phyloP scores from a whole-genome alignment of 1,140 invertebrate genomes.

The Drosophila parvula region DNA sequence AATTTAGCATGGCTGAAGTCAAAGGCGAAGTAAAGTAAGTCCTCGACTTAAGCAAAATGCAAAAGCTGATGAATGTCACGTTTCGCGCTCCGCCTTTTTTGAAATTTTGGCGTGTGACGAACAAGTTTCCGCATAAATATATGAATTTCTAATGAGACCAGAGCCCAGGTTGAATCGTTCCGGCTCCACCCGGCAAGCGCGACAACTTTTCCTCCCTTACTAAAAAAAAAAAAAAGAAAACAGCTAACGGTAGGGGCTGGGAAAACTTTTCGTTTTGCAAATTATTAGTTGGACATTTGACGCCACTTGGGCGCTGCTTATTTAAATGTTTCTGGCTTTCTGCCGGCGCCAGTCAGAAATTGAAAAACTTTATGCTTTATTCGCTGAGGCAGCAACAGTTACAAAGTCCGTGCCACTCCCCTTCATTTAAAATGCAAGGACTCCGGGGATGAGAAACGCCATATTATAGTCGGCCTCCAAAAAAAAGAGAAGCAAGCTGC shows the following conservation, averaged over 20 bases:
- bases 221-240: slow-evolving; percentile 8
- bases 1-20: slow-evolving; percentile 53
- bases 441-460: background rate
- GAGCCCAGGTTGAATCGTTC: slow-evolving; percentile 11
- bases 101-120: slow-evolving; percentile 35
- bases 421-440: background rate
- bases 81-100: slow-evolving; percentile 35
- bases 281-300: slow-evolving; percentile 75
- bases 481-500: background rate
- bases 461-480: slow-evolving; percentile 6
- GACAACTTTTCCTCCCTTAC: slow-evolving; percentile 8
- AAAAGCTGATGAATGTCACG: slow-evolving; percentile 57
- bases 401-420: slow-evolving; percentile 9
- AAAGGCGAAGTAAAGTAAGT: slow-evolving; percentile 35
- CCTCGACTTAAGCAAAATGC: slow-evolving; percentile 22
- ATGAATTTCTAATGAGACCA: slow-evolving; percentile 67
- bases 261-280: slow-evolving; percentile 62
- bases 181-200: background rate
- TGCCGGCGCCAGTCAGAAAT: slow-evolving; percentile 41
- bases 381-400: slow-evolving; percentile 44
- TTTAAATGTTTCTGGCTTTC: slow-evolving; percentile 38
- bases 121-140: slow-evolving; percentile 66
- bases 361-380: slow-evolving; percentile 70
- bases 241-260: background rate
- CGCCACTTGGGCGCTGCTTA: slow-evolving; percentile 51